phyloP scores from a whole-genome alignment of 2,888 invertebrate species.

The Dusona sp. region DNA sequence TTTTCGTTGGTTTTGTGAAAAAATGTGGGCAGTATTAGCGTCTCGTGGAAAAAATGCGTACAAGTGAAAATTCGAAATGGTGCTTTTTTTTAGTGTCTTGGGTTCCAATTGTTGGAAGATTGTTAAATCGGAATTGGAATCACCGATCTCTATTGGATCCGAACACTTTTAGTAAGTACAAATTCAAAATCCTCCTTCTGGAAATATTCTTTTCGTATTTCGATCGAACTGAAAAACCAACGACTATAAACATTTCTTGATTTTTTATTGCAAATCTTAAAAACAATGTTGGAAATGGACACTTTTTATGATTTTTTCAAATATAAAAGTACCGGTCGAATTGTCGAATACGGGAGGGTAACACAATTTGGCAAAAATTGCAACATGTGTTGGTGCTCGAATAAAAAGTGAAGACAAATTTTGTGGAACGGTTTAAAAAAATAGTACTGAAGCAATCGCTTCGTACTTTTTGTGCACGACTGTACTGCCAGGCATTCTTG shows the following conservation, averaged over 20 bases:
- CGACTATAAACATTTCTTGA: no score
- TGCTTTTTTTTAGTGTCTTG: neutral
- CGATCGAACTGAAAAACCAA: neutral
- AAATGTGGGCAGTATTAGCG: neutral
- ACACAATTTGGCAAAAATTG: no score
- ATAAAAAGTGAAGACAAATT: neutral
- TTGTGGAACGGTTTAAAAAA: neutral
- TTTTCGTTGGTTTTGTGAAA: neutral
- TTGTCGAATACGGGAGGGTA: neutral
- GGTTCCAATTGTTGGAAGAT: no score
- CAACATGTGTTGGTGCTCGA: neutral
- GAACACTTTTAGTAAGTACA: neutral
- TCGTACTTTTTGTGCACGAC: neutral
- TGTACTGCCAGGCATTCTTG: neutral
- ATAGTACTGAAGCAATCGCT: neutral
- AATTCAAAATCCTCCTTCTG: neutral
- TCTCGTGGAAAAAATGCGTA: neutral
- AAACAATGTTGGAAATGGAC: neutral
- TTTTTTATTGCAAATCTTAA: no score
- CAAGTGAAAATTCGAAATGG: neutral
- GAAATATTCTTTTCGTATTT: neutral
- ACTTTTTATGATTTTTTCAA: no score
- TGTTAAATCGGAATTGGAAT: no score
- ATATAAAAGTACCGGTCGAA: no score
- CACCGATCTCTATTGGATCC: neutral